These are phyloP conservation scores for Phania funesta DNA, from an alignment of 2,888 invertebrate species.

Conservation along the genomic window DNA sequence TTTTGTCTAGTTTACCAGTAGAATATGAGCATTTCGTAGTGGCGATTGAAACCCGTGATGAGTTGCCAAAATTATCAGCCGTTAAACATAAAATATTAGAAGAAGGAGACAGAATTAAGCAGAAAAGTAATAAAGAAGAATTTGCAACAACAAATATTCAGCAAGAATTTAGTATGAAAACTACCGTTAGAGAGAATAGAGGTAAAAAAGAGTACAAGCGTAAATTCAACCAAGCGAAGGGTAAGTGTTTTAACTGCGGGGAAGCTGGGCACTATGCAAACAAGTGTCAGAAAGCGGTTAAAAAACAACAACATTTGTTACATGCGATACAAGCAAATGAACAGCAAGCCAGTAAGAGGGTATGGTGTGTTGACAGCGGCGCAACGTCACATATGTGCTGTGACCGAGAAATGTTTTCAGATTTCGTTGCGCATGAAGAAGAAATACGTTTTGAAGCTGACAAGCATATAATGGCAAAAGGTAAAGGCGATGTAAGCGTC, in stretches of 20 bases:
- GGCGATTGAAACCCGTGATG: slow-evolving; percentile 62
- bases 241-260: neutral
- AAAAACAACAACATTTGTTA: too few species aligned
- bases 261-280: neutral
- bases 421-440: slow-evolving; percentile 39
- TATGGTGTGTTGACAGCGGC: slow-evolving; percentile 67
- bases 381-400: slow-evolving; percentile 65
- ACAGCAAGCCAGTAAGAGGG: neutral
- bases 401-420: too few species aligned
- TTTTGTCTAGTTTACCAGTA: slow-evolving; percentile 55
- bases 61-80: slow-evolving; percentile 31
- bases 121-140: slow-evolving; percentile 11
- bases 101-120: slow-evolving; percentile 46
- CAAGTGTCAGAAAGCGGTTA: neutral
- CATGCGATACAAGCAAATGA: neutral
- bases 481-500: slow-evolving; percentile 34
- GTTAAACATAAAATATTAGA: slow-evolving; percentile 59
- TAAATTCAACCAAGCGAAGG: neutral
- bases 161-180: too few species aligned
- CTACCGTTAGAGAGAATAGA: neutral
- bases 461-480: slow-evolving; percentile 48
- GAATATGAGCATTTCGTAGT: too few species aligned
- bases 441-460: slow-evolving; percentile 55
- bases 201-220: neutral
- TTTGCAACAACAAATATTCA: neutral